phyloP scores from a whole-genome alignment of 2,113 vertebrate genomes.

The Sinocyclocheilus anophthalmus region DNA sequence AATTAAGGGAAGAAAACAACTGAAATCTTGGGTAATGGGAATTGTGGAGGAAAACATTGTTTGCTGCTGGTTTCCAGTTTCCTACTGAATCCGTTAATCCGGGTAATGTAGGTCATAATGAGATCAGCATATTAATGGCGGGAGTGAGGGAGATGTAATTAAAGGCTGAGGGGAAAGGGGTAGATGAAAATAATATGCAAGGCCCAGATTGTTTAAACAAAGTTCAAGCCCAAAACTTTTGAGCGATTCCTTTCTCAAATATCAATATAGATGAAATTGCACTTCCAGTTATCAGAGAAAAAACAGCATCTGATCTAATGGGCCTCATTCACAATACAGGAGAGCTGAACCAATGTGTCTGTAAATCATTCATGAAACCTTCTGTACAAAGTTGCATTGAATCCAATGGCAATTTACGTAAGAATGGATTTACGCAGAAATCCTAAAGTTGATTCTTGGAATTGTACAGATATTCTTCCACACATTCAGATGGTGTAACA shows the following conservation, averaged over 20 bases:
- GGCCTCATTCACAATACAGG: not conserved
- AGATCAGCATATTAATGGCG: slow-evolving; percentile 75
- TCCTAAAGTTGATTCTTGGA: not conserved
- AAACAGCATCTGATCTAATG: not conserved
- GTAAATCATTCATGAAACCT: not conserved
- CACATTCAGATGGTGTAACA: slow-evolving; percentile 18
- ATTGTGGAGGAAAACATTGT: not conserved
- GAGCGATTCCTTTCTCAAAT: slow-evolving; percentile 10
- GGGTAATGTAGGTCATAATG: slow-evolving; percentile 73
- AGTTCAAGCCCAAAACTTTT: slow-evolving; percentile 10
- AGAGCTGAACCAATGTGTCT: not conserved
- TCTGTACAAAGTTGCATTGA: not conserved
- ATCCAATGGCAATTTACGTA: not conserved
- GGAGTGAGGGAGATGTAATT: slow-evolving; percentile 40
- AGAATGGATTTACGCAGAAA: not conserved
- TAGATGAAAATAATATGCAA: not conserved
- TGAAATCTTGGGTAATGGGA: slow-evolving; percentile 27
- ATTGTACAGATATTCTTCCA: slow-evolving; percentile 14
- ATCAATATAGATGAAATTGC: not conserved
- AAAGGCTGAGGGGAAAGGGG: slow-evolving; percentile 17
- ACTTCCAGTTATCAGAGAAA: not conserved
- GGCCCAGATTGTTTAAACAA: not conserved
- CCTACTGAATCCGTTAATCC: slow-evolving; percentile 64
- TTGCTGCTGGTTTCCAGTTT: slow-evolving; percentile 82
- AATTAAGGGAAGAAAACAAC: slow-evolving; percentile 2